Conservation (phyloP, 2,113 vertebrate species). For the Gadus macrocephalus region DNA sequence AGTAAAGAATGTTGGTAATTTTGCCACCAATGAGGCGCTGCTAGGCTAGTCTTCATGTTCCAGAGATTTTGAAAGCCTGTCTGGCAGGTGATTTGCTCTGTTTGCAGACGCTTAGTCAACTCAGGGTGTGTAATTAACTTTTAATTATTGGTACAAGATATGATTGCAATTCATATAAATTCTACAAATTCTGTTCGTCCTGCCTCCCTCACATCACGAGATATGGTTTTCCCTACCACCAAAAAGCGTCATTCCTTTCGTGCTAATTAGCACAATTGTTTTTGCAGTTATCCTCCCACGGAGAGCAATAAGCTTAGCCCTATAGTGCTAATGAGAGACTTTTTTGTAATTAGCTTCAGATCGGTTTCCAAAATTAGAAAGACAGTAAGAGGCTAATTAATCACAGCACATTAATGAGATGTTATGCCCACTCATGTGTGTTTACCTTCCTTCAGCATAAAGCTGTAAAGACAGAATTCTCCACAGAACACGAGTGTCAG, state of each 20-base stretch:
- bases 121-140: background rate
- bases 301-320: slow-evolving; percentile 12
- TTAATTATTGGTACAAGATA: background rate
- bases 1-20: too few relatives aligned
- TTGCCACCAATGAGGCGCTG: too few relatives aligned
- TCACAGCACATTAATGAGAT: slow-evolving; percentile 47
- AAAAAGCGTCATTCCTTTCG: slow-evolving; percentile 8
- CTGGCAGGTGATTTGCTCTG: too few relatives aligned
- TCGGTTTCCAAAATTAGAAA: slow-evolving; percentile 50
- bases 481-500: slow-evolving; percentile 5
- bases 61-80: too few relatives aligned
- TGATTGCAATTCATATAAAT: background rate
- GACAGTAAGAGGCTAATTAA: slow-evolving; percentile 53
- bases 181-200: background rate
- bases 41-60: too few relatives aligned
- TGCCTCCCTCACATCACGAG: slow-evolving; percentile 1
- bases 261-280: slow-evolving; percentile 22
- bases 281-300: slow-evolving; percentile 21
- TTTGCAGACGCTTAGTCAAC: background rate
- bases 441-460: slow-evolving; percentile 30
- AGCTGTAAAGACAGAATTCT: background rate
- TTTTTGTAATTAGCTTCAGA: slow-evolving; percentile 53
- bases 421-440: slow-evolving; percentile 39
- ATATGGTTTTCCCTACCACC: slow-evolving; percentile 20
- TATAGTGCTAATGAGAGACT: slow-evolving; percentile 28